These are phyloP conservation scores for Holotrichia oblita DNA, from an alignment of 1,140 invertebrate genomes.

Conservation along the genomic window DNA sequence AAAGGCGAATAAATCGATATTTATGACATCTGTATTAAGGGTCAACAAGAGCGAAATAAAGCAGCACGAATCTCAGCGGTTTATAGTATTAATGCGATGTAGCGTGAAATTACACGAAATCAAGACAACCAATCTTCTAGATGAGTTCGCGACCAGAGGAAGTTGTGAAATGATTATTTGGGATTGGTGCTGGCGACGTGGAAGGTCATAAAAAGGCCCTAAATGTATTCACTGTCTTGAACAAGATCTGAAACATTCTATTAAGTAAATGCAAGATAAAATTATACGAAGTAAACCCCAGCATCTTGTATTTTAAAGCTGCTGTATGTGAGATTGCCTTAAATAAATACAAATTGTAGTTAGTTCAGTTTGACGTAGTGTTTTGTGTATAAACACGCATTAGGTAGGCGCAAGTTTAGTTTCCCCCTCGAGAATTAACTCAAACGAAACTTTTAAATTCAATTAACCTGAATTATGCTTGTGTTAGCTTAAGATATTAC, in stretches of 20 bases:
- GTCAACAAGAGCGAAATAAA: constrained; percentile 19
- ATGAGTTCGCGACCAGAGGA: not conserved
- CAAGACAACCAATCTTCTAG: constrained; percentile 18
- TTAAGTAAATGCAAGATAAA: no score
- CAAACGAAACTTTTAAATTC: not conserved
- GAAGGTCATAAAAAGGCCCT: not conserved
- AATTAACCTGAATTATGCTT: constrained; percentile 1
- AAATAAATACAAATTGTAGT: not conserved
- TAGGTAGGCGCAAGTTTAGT: not conserved
- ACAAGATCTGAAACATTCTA: not conserved
- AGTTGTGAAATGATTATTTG: constrained; percentile 26
- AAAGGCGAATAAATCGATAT: not conserved
- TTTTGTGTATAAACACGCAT: not conserved
- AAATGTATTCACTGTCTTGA: not conserved
- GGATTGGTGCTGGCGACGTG: not conserved
- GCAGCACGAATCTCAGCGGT: not conserved
- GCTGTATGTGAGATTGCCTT: not conserved
- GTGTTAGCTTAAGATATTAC: no score
- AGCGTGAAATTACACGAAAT: constrained; percentile 31
- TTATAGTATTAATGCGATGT: not conserved
- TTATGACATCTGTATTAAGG: not conserved
- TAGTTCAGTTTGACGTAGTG: not conserved
- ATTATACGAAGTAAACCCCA: no score
- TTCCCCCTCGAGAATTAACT: not conserved
- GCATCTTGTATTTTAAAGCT: no score